Evolutionary conservation across 2,113 vertebrate species (phyloP), one percentile per base, ranked within the genome.

Genomic region (Hystrix cristata): DNA sequence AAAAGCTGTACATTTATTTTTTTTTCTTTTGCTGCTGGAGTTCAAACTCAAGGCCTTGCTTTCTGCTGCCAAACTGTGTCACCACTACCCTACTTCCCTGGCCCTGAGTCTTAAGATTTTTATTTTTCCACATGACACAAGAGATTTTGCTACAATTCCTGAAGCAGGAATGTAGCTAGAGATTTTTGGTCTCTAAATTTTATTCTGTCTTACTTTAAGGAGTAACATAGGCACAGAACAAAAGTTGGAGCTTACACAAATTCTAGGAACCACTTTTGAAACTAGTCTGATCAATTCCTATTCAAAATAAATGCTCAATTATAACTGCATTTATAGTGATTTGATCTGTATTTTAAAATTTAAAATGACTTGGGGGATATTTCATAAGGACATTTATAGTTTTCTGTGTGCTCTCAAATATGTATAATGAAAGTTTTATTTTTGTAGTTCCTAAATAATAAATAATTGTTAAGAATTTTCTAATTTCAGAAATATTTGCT

Each of bases 361-460:
- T 62, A 81, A 95, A 91, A 87, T 57, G 7, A 21, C 62, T 79
- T 31, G 72, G 89, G 72, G 69, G 19, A 81, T 92, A 97, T 97
- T 97, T 96, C 34, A 46, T 62, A 71, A 72, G 83, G 74, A 25
- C 64, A 76, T 87, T 95, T 97, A 53, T 65, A 93, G 43, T 91
- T 95, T 95, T 97, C 65, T 86, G 0, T 95, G 71, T 91, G 48
- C 34, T 91, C 46, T 74, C 48, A 57, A 97, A 96, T 85, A 87
- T 94, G 80, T 43, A 82, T 67, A 88, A 59, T 92, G 88, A 95
- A 95, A 97, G 48, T 94, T 95, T 96, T 94, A 87, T 95, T 97
- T 98, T 94, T 95, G 55, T 93, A 95, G 76, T 94, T 95, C 64
- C 87, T 96, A 72, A 83, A 10, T 80, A 87, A 71, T 71, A 23